Evolutionary conservation across 35 echinoderm and acorn worm species (phyloP), one percentile per base, ranked within the genome.

Genomic region (Apostichopus parvimensis): DNA sequence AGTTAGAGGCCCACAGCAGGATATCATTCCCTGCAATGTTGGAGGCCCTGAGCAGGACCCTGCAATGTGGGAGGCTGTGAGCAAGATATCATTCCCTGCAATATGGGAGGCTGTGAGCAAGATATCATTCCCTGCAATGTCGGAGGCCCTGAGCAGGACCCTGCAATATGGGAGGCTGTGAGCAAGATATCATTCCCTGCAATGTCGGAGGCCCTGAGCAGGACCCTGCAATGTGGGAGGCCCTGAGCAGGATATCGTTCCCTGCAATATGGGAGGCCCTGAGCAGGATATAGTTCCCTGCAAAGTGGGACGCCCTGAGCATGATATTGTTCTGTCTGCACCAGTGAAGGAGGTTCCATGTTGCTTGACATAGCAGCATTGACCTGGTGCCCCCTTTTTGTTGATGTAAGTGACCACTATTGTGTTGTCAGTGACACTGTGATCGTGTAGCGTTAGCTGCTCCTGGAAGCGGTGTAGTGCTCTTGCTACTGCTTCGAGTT

Each of bases 221-320:
- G 34, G 34, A 45, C 34, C 34, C 34, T 45, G 34, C 0, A 45
- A 45, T 28, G 1, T 28, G 26, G 26, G 26, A 28, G 26, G 26
- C 26, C 1, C 0, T 28, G 26, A 45, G 34, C 34, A 45, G 34
- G 34, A 45, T 0, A 28, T 28, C 26, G 0, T 28, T 28, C 34
- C 34, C 34, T 45, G 34, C 34, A 45, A 45, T 45, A 3, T 45
- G 34, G 34, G 34, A 45, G 34, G 34, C 34, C 34, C 34, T 45
- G 34, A 45, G 34, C 17, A n/a, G 92, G 92, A 9, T 9, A 0
- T 22, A 23, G 25, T 9, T 77, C 94, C 73, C 34, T 45, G 79
- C 73, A 2, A 90, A 6, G 73, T 90, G 81, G 18, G 64, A 79
- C 8, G 95, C 92, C 26, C 14, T 9, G 7, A 86, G 79, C 4